Conservation (phyloP, 2,113 vertebrate species). For the Oreochromis spilurus region DNA sequence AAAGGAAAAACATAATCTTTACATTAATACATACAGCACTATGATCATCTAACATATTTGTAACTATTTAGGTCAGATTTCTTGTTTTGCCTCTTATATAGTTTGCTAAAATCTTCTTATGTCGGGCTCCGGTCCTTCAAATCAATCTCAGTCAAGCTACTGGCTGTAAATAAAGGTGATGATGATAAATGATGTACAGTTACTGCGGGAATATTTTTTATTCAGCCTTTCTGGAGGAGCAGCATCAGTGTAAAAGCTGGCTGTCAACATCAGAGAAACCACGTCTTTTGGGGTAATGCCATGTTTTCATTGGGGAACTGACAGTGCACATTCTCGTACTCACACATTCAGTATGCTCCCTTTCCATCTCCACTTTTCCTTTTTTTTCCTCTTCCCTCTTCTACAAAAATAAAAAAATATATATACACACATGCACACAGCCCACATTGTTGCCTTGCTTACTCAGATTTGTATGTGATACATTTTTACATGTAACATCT, state of each 20-base stretch:
- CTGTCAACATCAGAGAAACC: slow-evolving; percentile 26
- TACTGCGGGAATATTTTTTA: slow-evolving; percentile 1
- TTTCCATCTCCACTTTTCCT: neutral
- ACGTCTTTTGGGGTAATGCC: slow-evolving; percentile 5
- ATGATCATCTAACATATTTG: neutral
- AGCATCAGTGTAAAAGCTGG: neutral
- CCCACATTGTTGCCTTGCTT: neutral
- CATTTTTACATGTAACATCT: slow-evolving; percentile 13
- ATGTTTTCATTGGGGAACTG: slow-evolving; percentile 11
- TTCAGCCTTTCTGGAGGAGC: slow-evolving; percentile 3
- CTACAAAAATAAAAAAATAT: neutral
- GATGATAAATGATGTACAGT: slow-evolving; percentile 26
- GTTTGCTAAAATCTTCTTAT: neutral
- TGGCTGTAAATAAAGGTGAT: neutral
- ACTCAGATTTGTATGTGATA: neutral
- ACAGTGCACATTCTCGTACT: neutral
- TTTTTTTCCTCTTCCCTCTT: neutral
- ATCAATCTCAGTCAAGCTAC: neutral
- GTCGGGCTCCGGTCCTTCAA: neutral
- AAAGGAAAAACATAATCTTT: neutral
- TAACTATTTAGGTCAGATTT: neutral
- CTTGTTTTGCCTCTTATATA: neutral
- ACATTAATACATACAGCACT: neutral
- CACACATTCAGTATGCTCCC: neutral
- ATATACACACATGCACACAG: neutral